Conservation (phyloP, 2,113 vertebrate species). For the Rynchops niger region DNA sequence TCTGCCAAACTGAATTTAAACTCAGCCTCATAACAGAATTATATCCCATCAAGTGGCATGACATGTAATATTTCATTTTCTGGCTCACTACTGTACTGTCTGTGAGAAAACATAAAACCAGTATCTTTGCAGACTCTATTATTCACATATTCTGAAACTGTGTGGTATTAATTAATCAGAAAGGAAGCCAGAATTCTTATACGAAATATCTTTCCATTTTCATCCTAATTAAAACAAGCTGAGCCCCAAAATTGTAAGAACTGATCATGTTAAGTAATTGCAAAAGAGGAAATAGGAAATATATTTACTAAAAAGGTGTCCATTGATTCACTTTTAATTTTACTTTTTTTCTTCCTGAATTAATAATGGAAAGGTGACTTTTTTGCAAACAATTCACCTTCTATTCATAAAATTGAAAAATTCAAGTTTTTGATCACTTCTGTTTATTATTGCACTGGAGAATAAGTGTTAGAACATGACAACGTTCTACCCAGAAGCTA, state of each 20-base stretch:
- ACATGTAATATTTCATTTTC: constrained; percentile 57
- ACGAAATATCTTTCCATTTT: constrained; percentile 35
- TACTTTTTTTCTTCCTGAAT: background rate
- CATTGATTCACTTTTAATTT: background rate
- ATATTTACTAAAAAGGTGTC: background rate
- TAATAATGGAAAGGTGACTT: background rate
- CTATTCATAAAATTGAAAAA: background rate
- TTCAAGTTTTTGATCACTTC: background rate
- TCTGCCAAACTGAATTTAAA: constrained; percentile 35
- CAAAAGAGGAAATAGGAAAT: background rate
- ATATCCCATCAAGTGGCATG: constrained; percentile 42
- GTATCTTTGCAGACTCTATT: constrained; percentile 35
- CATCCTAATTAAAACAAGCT: constrained; percentile 57
- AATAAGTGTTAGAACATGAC: background rate
- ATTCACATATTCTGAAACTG: constrained; percentile 22
- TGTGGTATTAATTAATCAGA: constrained; percentile 53
- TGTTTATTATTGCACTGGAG: background rate
- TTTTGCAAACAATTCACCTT: background rate
- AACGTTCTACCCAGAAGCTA: background rate
- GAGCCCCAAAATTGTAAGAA: background rate
- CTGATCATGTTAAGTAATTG: background rate
- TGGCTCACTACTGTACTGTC: constrained; percentile 31
- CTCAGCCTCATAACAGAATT: constrained; percentile 30
- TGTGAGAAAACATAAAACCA: constrained; percentile 61
- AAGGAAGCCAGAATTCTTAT: constrained; percentile 34